These are phyloP conservation scores for Philhelius pedissequus DNA, from an alignment of 2,888 invertebrate species.

Conservation along the genomic window DNA sequence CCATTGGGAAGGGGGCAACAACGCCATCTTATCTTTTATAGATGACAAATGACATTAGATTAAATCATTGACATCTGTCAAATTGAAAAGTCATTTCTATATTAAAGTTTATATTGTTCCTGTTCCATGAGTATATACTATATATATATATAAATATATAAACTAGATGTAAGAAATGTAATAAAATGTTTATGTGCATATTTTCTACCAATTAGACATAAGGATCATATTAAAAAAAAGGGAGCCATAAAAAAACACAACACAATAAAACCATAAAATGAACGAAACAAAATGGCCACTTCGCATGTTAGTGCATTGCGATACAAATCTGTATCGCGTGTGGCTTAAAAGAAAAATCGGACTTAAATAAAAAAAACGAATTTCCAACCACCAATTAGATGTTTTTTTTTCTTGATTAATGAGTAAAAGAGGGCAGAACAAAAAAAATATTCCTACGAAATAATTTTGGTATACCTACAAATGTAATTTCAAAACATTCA, in stretches of 20 bases:
- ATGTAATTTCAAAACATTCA: slow-evolving; percentile 33
- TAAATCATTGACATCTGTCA: slow-evolving; percentile 45
- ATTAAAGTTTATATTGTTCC: too few relatives aligned
- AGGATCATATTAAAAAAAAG: not conserved
- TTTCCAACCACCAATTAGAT: slow-evolving; percentile 26
- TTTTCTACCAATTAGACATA: slow-evolving; percentile 63
- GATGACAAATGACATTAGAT: not conserved
- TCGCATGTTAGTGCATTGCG: slow-evolving; percentile 14
- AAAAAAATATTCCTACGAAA: not conserved
- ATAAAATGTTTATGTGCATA: slow-evolving; percentile 26
- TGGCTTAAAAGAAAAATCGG: slow-evolving; percentile 17
- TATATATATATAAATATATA: not conserved
- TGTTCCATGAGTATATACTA: too few relatives aligned
- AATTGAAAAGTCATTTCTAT: slow-evolving; percentile 15
- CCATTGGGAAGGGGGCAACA: slow-evolving; percentile 30
- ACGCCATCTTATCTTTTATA: not conserved
- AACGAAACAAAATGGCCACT: slow-evolving; percentile 46
- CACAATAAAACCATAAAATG: slow-evolving; percentile 29
- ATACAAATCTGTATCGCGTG: slow-evolving; percentile 58
- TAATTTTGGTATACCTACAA: not conserved
- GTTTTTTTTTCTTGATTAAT: slow-evolving; percentile 35
- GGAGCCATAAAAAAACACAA: not conserved
- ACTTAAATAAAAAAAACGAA: not conserved
- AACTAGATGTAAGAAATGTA: not conserved
- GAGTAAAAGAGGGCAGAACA: slow-evolving; percentile 2